phyloP scores from a whole-genome alignment of 2,888 invertebrate genomes.

The Drosophila aldrichi region DNA sequence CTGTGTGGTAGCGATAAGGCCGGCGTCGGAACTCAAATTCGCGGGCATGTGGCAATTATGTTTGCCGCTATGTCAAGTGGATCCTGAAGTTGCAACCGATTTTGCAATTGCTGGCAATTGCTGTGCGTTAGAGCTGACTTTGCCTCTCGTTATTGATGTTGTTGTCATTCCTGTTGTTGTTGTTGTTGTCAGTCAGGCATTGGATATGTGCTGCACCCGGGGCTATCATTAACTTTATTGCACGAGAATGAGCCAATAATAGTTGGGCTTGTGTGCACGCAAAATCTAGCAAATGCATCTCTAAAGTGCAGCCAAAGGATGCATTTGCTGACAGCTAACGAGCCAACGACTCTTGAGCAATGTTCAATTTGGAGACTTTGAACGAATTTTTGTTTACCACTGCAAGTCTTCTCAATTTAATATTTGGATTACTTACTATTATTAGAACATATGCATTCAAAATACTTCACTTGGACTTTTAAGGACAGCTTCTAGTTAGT shows the following conservation, averaged over 20 bases:
- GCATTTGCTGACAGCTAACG: conserved; percentile 4
- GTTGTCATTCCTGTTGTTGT: conserved; percentile 14
- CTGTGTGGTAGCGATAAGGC: conserved; percentile 63
- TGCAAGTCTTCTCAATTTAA: neutral
- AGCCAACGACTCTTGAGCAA: conserved; percentile 7
- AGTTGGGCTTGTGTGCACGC: conserved; percentile 3
- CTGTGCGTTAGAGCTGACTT: conserved; percentile 35
- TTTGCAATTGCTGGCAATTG: conserved; percentile 37
- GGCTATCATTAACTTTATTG: conserved; percentile 68
- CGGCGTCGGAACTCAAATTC: conserved; percentile 65
- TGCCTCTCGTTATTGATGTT: conserved; percentile 9
- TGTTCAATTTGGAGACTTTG: neutral
- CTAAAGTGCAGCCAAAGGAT: conserved; percentile 5
- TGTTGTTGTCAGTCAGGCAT: conserved; percentile 22
- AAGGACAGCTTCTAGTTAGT: no score
- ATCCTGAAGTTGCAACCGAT: conserved; percentile 56
- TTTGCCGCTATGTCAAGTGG: conserved; percentile 62
- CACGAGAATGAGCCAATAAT: conserved; percentile 49
- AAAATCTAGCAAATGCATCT: conserved; percentile 9
- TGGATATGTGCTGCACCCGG: conserved; percentile 35
- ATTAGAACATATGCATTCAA: neutral
- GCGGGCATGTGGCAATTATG: conserved; percentile 77
- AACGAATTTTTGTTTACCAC: neutral
- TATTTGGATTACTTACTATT: neutral
- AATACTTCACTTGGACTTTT: no score